Percentiles rank a stretch among this genome's conserved stretches.
Conservation (phyloP, 2,888 invertebrate species). For the Napeogenes inachia region DNA sequence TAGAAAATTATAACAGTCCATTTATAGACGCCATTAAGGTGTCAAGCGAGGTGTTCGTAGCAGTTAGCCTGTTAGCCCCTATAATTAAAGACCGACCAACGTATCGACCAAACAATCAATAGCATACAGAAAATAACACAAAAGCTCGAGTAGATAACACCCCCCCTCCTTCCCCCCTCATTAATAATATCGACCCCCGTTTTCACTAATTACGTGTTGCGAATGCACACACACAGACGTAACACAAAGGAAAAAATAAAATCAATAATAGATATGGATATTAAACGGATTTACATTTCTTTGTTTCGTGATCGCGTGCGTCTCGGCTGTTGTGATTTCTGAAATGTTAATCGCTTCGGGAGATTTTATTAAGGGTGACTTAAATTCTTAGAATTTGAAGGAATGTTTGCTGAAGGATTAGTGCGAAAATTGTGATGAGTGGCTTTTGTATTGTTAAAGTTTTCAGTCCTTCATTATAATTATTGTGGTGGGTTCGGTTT, state of each 20-base stretch:
- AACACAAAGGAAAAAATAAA: conserved; percentile 56
- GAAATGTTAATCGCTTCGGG: conserved; percentile 66
- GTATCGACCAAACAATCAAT: conserved; percentile 75
- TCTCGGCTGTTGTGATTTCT: conserved; percentile 61
- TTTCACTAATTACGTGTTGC: conserved; percentile 77
- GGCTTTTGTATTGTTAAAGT: conserved; percentile 15
- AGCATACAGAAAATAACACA: conserved; percentile 72
- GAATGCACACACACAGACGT: conserved; percentile 59
- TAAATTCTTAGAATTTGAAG: conserved; percentile 46
- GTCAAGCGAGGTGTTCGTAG: conserved; percentile 70
- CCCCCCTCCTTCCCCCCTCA: conserved; percentile 62
- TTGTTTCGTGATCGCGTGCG: conserved; percentile 64
- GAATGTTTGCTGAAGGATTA: conserved; percentile 26
- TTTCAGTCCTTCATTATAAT: conserved; percentile 17
- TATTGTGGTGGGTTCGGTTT: conserved; percentile 12
- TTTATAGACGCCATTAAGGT: conserved; percentile 59
- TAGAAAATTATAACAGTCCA: conserved; percentile 59
- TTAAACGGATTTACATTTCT: conserved; percentile 59
- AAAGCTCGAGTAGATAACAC: conserved; percentile 74
- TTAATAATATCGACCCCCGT: conserved; percentile 74
- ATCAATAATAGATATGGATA: conserved; percentile 49
- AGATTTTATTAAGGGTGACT: conserved; percentile 60
- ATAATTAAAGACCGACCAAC: conserved; percentile 68
- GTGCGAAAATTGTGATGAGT: conserved; percentile 24
- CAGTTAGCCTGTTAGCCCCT: conserved; percentile 66